Conservation (phyloP, 2,888 invertebrate species). For the Netelia virgata region DNA sequence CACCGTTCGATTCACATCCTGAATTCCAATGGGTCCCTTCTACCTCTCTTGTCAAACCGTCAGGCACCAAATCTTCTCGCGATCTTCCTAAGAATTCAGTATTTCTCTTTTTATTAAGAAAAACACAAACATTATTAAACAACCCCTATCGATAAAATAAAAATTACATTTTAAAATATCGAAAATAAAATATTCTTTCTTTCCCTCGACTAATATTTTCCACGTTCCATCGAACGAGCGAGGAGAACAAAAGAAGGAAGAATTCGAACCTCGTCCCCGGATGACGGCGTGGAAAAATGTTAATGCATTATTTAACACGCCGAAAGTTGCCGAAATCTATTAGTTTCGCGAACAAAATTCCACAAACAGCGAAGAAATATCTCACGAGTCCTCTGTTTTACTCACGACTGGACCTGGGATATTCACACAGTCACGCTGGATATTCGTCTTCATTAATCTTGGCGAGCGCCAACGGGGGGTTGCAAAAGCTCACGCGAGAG, state of each 20-base stretch:
- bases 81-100: neutral
- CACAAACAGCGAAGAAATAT: neutral
- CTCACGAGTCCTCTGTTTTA: constrained; percentile 21
- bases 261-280: neutral
- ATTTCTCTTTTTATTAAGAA: neutral
- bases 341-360: neutral
- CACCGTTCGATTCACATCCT: constrained; percentile 60
- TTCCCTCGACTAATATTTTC: neutral
- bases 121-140: too few relatives aligned
- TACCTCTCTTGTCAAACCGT: constrained; percentile 60
- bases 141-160: neutral
- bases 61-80: constrained; percentile 68
- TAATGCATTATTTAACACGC: constrained; percentile 43
- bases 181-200: neutral
- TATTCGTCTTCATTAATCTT: constrained; percentile 62
- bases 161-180: neutral
- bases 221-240: neutral
- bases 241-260: neutral
- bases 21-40: constrained; percentile 72
- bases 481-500: neutral
- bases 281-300: constrained; percentile 18
- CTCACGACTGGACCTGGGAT: constrained; percentile 7
- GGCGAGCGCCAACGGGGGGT: neutral
- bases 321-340: constrained; percentile 6
- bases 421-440: constrained; percentile 46